Base-by-base conservation (phyloP, 64 coral and sea anemone species). In the Stichodactyla helianthus region DNA sequence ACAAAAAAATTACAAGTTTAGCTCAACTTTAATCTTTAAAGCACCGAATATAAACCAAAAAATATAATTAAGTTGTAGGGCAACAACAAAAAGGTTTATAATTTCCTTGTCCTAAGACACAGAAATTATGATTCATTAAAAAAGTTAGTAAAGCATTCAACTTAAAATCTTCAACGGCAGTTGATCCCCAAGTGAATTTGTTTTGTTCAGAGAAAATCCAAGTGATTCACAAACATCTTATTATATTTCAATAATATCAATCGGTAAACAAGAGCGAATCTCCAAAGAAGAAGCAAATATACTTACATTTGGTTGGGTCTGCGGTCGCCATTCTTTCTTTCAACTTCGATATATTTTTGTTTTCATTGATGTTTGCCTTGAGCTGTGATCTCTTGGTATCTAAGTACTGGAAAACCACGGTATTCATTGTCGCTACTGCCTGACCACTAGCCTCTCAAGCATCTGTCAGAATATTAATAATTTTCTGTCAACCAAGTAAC, bases 371-470 rank as follows among this genome's bases (percentile, higher is more conserved):
- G 27, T 44, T 70, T 6, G 67, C 82, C 13, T 87, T 84, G 59
- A 74, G 79, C 67, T 82, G 59, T 44, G 35, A 54, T 89, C 53
- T 82, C 25, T 74, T 92, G 14, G 74, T 78, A 17, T 87, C 77
- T 28, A 92, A 71, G 65, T 87, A 87, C 78, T 92, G 90, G 76
- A 92, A 92, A 15, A 92, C 22, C n/a, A 87, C n/a, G 53, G 90
- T 16, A 54, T 86, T 87, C 90, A 92, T 92, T 14, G 78, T 81
- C 51, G 78, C 1, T 19, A 27, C 35, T 7, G 62, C 6, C 19
- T 7, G 20, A 74, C 22, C 10, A 31, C 55, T 58, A 58, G 55
- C 8, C 55, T n/a, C 18, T 74, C 27, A 26, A 13, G 12, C 68
- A 74, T 68, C 63, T 5, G 63, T 68, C 63, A 68, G 63, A 68